A percentile compares a stretch with the other conserved stretches of the same genome.
Conservation (phyloP, 2,888 invertebrate species). For the Agrotis ipsilon region DNA sequence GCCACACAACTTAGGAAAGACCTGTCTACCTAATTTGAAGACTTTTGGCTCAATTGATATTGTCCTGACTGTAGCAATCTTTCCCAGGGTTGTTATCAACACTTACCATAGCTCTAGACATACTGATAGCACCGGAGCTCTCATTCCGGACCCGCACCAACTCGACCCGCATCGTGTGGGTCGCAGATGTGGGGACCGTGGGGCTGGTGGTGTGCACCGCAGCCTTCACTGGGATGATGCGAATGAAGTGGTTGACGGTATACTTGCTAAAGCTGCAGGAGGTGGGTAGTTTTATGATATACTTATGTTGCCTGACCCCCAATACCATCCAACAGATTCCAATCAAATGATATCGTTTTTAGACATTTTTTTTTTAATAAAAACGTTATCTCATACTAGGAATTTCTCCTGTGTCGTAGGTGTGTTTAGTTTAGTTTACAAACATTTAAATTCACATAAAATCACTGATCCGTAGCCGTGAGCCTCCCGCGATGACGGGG, state of each 20-base stretch:
- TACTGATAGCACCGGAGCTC: slow-evolving; percentile 17
- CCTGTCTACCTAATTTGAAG: too few species aligned
- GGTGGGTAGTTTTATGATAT: slow-evolving; percentile 59
- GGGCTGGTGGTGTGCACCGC: slow-evolving; percentile 35
- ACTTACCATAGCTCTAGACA: slow-evolving; percentile 40
- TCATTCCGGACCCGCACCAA: slow-evolving; percentile 33
- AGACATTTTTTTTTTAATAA: too few species aligned
- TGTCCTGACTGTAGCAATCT: neutral
- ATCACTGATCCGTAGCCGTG: too few species aligned
- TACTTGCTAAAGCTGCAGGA: slow-evolving; percentile 65
- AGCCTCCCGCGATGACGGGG: too few species aligned
- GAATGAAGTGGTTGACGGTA: slow-evolving; percentile 62
- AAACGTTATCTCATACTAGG: too few species aligned
- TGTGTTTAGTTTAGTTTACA: too few species aligned
- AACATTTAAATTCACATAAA: too few species aligned
- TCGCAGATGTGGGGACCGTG: slow-evolving; percentile 43
- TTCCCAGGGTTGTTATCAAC: slow-evolving; percentile 31
- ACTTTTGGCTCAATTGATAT: too few species aligned
- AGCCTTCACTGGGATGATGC: slow-evolving; percentile 46
- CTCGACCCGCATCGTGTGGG: slow-evolving; percentile 47
- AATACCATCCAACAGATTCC: too few species aligned
- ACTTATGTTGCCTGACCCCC: neutral
- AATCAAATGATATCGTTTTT: too few species aligned
- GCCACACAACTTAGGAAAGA: too few species aligned
- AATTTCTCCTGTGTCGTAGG: too few species aligned